Evolutionary conservation across 2,797 vertebrate genomes (phyloP).

Genomic region (Choloepus didactylus): DNA sequence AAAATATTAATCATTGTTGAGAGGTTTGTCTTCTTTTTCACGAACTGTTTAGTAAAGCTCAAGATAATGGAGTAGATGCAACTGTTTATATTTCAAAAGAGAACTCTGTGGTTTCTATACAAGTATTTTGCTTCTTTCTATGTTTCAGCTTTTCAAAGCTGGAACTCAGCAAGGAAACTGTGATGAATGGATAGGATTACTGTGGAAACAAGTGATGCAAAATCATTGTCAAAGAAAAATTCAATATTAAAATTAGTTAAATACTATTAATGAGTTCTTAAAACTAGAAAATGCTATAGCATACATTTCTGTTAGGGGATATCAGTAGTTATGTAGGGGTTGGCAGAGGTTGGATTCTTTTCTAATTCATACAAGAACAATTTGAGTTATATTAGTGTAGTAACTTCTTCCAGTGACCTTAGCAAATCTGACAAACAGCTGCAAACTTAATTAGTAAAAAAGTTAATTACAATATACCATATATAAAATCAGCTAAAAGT

Average conservation of each 20-base stretch:
- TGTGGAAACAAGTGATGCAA: conserved; percentile 16
- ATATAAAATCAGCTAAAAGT: neutral
- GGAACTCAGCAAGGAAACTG: conserved; percentile 9
- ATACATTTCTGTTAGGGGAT: neutral
- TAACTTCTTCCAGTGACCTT: neutral
- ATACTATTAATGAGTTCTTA: neutral
- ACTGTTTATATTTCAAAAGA: neutral
- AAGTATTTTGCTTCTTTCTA: neutral
- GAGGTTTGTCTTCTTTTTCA: neutral
- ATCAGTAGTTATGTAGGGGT: neutral
- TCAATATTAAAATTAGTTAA: conserved; percentile 11
- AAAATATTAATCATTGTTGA: neutral
- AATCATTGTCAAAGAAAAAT: conserved; percentile 11
- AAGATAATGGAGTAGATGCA: neutral
- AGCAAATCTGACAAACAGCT: neutral
- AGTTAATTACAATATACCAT: neutral
- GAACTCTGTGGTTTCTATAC: neutral
- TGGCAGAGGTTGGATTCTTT: neutral
- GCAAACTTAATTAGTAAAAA: neutral
- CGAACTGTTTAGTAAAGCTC: neutral
- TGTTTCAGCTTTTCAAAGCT: conserved; percentile 49
- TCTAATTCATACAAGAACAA: neutral
- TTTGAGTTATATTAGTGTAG: neutral
- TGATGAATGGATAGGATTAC: neutral
- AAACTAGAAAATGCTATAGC: neutral